phyloP scores from a whole-genome alignment of 2,113 vertebrate genomes.

The Symphodus melops region DNA sequence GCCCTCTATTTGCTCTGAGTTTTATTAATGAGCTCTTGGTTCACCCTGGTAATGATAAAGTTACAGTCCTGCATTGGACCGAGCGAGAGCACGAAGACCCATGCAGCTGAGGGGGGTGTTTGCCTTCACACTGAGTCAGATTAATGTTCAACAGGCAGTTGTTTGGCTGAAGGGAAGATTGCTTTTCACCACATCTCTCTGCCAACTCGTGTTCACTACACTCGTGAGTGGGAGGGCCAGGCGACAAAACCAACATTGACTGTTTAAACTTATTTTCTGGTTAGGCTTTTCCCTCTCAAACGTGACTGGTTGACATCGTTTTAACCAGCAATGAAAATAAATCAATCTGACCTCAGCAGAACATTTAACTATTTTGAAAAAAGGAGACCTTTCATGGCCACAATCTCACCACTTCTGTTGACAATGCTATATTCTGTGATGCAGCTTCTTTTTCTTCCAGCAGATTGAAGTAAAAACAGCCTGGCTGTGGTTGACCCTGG shows the following conservation, averaged over 20 bases:
- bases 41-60: slow-evolving; percentile 64
- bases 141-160: slow-evolving; percentile 79
- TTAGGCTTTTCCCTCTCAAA: slow-evolving; percentile 37
- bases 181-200: slow-evolving; percentile 43
- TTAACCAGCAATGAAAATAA: slow-evolving; percentile 31
- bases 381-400: slow-evolving; percentile 48
- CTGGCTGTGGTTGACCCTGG: slow-evolving; percentile 47
- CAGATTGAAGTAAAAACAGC: slow-evolving; percentile 46
- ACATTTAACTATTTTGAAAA: slow-evolving; percentile 52
- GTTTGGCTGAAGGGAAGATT: slow-evolving; percentile 63
- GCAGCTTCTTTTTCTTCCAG: slow-evolving; percentile 33
- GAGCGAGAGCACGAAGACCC: slow-evolving; percentile 49
- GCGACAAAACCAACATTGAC: slow-evolving; percentile 47
- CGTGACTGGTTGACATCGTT: slow-evolving; percentile 22
- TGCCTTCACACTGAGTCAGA: slow-evolving; percentile 66
- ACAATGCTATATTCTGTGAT: slow-evolving; percentile 47
- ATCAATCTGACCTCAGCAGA: slow-evolving; percentile 43
- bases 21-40: slow-evolving; percentile 77
- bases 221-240: slow-evolving; percentile 37
- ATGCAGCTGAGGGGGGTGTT: slow-evolving; percentile 69
- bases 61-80: slow-evolving; percentile 46
- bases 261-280: slow-evolving; percentile 19
- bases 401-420: slow-evolving; percentile 42
- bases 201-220: slow-evolving; percentile 19
- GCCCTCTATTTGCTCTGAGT: slow-evolving; percentile 70